These are phyloP conservation scores for Lepidonotus clava DNA, from an alignment of 2,888 invertebrate genomes.

Conservation along the genomic window DNA sequence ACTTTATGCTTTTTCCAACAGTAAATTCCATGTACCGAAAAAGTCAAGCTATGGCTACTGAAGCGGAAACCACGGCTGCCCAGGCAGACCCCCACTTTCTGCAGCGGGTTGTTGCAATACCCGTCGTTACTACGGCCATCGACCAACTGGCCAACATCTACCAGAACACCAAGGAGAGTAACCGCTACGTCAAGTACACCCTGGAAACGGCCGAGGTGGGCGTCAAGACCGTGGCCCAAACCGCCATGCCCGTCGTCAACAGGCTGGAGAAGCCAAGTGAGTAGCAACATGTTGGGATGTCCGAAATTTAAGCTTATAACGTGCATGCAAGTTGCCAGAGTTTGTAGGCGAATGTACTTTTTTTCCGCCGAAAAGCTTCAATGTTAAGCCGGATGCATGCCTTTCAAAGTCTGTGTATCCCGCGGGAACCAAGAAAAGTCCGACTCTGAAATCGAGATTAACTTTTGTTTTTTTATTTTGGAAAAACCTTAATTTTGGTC, in stretches of 20 bases:
- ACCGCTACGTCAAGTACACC: slow-evolving; percentile 74
- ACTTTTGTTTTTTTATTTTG: background rate
- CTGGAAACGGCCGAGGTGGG: slow-evolving; percentile 82
- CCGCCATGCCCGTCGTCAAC: slow-evolving; percentile 86
- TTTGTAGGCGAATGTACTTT: background rate
- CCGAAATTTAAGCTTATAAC: background rate
- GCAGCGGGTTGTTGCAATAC: slow-evolving; percentile 82
- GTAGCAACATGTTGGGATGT: slow-evolving; percentile 58
- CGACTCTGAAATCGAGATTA: no score
- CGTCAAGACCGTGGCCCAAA: slow-evolving; percentile 86
- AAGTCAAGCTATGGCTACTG: slow-evolving; percentile 16
- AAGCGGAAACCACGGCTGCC: background rate
- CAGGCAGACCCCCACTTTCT: slow-evolving; percentile 55
- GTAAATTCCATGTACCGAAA: slow-evolving; percentile 15
- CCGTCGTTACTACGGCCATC: slow-evolving; percentile 90
- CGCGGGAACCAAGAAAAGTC: no score
- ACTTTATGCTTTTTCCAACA: background rate
- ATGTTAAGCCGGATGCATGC: no score
- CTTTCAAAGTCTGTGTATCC: no score
- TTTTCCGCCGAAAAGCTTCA: no score
- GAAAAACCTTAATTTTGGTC: background rate
- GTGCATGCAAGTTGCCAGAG: background rate
- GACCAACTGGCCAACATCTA: slow-evolving; percentile 89
- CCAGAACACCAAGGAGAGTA: slow-evolving; percentile 86
- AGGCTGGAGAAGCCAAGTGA: slow-evolving; percentile 86